phyloP scores from a whole-genome alignment of 2,888 invertebrate genomes.

The Polydrusus pterygomalis region DNA sequence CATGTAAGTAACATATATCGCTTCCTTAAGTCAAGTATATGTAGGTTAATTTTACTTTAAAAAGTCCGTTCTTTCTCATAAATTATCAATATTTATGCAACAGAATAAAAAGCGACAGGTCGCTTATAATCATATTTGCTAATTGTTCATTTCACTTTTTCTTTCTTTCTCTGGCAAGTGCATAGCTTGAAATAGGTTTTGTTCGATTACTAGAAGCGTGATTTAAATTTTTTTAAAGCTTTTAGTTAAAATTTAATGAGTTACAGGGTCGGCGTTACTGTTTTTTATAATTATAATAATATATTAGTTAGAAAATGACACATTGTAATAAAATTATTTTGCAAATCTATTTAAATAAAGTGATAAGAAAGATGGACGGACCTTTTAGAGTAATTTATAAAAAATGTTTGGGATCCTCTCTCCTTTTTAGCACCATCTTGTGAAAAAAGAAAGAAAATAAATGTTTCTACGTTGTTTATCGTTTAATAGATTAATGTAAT shows the following conservation, averaged over 20 bases:
- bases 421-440: too few species aligned
- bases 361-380: too few species aligned
- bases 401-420: too few species aligned
- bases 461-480: too few species aligned
- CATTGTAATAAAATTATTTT: too few species aligned
- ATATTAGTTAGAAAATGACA: too few species aligned
- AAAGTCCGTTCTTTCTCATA: background rate
- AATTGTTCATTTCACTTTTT: constrained; percentile 50
- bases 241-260: constrained; percentile 32
- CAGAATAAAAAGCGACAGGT: constrained; percentile 34
- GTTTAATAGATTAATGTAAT: too few species aligned
- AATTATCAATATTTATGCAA: constrained; percentile 9
- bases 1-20: constrained; percentile 44
- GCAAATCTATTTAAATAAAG: too few species aligned
- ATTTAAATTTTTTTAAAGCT: constrained; percentile 34
- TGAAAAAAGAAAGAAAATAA: too few species aligned
- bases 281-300: too few species aligned
- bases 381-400: too few species aligned
- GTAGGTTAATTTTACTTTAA: background rate
- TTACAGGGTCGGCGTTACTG: constrained; percentile 9
- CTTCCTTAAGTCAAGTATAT: background rate
- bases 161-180: constrained; percentile 51
- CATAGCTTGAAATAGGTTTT: constrained; percentile 46
- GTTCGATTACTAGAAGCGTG: constrained; percentile 37
- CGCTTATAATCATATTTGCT: background rate